Evolutionary conservation across 2,797 vertebrate genomes (phyloP).

Genomic region (Clarias laeviceps): DNA sequence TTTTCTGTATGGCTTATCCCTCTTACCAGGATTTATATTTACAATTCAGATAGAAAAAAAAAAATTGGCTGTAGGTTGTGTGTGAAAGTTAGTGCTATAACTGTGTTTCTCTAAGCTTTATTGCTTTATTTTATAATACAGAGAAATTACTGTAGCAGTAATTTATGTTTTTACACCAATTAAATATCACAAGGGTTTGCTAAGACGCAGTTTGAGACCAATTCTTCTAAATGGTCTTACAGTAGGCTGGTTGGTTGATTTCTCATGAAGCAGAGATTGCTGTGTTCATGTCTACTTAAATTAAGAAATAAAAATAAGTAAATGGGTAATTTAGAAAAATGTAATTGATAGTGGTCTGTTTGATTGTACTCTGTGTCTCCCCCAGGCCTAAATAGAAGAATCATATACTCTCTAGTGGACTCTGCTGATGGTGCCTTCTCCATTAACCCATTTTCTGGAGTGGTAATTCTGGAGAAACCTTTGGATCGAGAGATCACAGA

Average conservation of each 20-base stretch:
- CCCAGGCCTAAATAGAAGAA: slow-evolving; percentile 85
- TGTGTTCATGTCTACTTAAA: neutral
- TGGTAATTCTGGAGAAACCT: slow-evolving; percentile 84
- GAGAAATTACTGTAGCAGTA: neutral
- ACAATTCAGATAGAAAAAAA: neutral
- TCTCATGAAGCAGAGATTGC: neutral
- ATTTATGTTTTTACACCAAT: neutral
- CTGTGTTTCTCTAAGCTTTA: neutral
- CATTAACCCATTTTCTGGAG: slow-evolving; percentile 86
- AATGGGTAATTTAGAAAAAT: too few species aligned
- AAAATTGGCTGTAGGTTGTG: neutral
- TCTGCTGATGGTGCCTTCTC: slow-evolving; percentile 88
- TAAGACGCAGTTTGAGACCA: neutral
- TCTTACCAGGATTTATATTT: neutral
- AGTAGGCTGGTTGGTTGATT: neutral
- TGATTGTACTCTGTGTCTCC: neutral
- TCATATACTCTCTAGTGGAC: slow-evolving; percentile 86
- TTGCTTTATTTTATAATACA: neutral
- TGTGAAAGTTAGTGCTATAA: neutral
- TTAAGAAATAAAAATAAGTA: too few species aligned
- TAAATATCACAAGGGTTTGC: neutral
- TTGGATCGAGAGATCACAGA: slow-evolving; percentile 89
- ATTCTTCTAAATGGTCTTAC: neutral
- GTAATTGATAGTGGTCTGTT: neutral
- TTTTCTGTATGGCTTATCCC: neutral